Evolutionary conservation across 2,113 vertebrate species (phyloP), one percentile per base, ranked within the genome.

Genomic region (Oenanthe melanoleuca): DNA sequence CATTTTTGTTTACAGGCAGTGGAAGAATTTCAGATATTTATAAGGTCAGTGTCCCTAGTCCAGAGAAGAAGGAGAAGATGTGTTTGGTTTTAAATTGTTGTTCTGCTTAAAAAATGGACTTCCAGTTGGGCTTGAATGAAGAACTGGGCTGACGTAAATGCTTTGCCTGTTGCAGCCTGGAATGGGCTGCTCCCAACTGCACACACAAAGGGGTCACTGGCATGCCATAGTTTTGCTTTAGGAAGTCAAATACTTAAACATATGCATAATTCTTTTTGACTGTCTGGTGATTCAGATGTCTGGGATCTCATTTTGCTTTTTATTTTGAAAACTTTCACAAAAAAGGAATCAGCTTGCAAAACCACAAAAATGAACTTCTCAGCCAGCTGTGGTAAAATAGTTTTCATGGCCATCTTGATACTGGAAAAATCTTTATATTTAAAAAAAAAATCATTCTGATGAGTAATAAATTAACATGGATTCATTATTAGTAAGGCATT

Each of bases 211-310:
- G n/a, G 11, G n/a, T 47, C 69, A 53, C 20, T 61, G 81, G 63
- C 25, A 28, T 72, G 73, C 65, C n/a, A 4, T 74, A 34, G 55
- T 88, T 92, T 91, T 92, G 59, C 66, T 94, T 89, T 80, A 86
- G 81, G 72, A 94, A 93, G 49, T 82, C 73, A 91, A 71, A 52
- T 91, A 24, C 71, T 94, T 72, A 56, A 93, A 86, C 63, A 88
- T 38, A 53, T n/a, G 28, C 72, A 56, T 57, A 25, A 45, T 74
- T 74, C 71, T 73, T 88, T 92, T 80, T 82, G 2, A 64, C 59
- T 28, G 75, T 91, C 94, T 92, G 82, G 80, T 97, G 96, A 97
- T 92, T 97, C 96, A 97, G 79, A 88, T 91, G 92, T 96, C 94
- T 97, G 89, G 91, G 91, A 93, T 93, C 93, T 91, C 47, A 69